Conservation (phyloP, 2,888 invertebrate species). For the Drosophila kanekoi region DNA sequence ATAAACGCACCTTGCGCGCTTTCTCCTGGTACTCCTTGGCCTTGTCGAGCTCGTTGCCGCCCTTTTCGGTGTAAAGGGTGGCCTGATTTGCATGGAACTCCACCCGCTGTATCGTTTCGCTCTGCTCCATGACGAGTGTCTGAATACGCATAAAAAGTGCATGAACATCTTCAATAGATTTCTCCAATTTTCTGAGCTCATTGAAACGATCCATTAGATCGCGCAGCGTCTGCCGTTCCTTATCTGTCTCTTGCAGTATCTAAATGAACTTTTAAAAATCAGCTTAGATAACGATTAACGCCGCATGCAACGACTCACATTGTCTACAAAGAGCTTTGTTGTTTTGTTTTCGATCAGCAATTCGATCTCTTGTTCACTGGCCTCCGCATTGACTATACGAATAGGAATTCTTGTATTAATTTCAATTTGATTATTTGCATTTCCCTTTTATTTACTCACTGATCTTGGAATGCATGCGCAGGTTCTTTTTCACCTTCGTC, state of each 20-base stretch:
- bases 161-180: conserved; percentile 85
- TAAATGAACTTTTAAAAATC: conserved; percentile 35
- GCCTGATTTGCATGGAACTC: conserved; percentile 85
- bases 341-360: conserved; percentile 84
- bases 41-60: conserved; percentile 79
- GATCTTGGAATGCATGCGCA: conserved; percentile 84
- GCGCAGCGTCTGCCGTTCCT: conserved; percentile 82
- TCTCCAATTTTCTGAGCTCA: conserved; percentile 84
- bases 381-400: conserved; percentile 81
- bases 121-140: conserved; percentile 85
- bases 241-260: conserved; percentile 85
- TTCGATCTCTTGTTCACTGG: conserved; percentile 85
- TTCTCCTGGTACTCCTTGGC: conserved; percentile 75
- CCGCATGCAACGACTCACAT: conserved; percentile 75
- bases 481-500: conserved; percentile 83
- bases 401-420: background rate
- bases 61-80: conserved; percentile 82
- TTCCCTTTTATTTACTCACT: conserved; percentile 68
- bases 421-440: background rate
- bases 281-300: background rate
- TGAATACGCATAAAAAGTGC: conserved; percentile 84
- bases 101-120: conserved; percentile 84
- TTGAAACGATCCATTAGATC: conserved; percentile 84
- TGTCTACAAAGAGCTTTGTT: conserved; percentile 85
- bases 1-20: conserved; percentile 73